Percentiles rank a stretch among this genome's conserved stretches.
These are phyloP conservation scores for Phymatocera aterrima DNA, from an alignment of 2,888 invertebrate species.

Conservation along the genomic window DNA sequence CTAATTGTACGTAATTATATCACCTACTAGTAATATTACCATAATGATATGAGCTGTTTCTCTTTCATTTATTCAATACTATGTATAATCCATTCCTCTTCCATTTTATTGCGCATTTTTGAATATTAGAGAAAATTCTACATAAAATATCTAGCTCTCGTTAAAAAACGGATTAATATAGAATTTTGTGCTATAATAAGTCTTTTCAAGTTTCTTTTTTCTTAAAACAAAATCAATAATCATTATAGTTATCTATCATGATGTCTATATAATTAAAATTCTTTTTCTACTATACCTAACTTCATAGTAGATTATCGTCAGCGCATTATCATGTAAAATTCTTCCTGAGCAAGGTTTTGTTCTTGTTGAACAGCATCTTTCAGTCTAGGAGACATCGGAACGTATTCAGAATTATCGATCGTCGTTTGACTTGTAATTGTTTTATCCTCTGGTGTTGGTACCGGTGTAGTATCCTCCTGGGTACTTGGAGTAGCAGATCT, in stretches of 20 bases:
- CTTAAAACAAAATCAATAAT: conserved; percentile 6
- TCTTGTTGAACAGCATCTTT: conserved; percentile 60
- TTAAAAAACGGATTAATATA: not conserved
- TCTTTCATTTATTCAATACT: not conserved
- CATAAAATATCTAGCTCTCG: not conserved
- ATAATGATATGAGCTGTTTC: conserved; percentile 26
- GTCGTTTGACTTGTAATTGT: conserved; percentile 43
- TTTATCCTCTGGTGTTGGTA: conserved; percentile 57
- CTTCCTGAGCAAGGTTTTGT: conserved; percentile 60
- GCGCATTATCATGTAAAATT: conserved; percentile 70
- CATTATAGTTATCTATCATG: conserved; percentile 13
- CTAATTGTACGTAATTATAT: not conserved
- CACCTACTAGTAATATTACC: not conserved
- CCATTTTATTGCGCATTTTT: not conserved
- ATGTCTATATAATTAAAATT: too few relatives aligned
- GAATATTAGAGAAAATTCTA: not conserved
- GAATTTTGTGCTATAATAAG: not conserved
- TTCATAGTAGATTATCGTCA: conserved; percentile 20
- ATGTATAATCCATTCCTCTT: not conserved
- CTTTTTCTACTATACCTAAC: not conserved
- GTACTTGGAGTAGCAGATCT: conserved; percentile 64
- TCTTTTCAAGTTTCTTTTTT: not conserved
- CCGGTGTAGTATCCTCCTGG: conserved; percentile 61
- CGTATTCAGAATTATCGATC: conserved; percentile 67
- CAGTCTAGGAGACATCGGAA: conserved; percentile 71